Base-by-base conservation (phyloP, 2,888 invertebrate genomes). In the Agonum fuliginosum region DNA sequence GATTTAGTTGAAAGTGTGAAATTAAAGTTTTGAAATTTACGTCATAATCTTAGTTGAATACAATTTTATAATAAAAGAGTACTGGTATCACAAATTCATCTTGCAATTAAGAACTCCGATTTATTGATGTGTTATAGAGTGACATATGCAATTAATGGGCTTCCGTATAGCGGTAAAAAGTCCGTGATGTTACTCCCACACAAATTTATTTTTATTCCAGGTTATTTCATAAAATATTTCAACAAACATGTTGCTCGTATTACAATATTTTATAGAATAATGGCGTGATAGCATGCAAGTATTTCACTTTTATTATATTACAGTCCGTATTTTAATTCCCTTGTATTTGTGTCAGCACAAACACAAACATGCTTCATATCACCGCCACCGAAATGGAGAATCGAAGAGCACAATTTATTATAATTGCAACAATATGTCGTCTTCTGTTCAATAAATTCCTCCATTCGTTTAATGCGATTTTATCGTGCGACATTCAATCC, bases 151-250 rank as follows among this genome's bases (percentile, higher is more conserved):
- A n/a, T n/a, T n/a, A n/a, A n/a, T n/a, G n/a, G n/a, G n/a, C n/a
- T n/a, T n/a, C n/a, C n/a, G n/a, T n/a, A n/a, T n/a, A n/a, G n/a
- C n/a, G n/a, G n/a, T n/a, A n/a, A n/a, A n/a, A n/a, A n/a, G n/a
- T n/a, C n/a, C n/a, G n/a, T n/a, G n/a, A n/a, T n/a, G n/a, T n/a
- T n/a, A n/a, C n/a, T n/a, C n/a, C n/a, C n/a, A n/a, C n/a, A n/a
- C n/a, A n/a, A n/a, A n/a, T n/a, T n/a, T n/a, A n/a, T n/a, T n/a
- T n/a, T n/a, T n/a, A n/a, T n/a, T n/a, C n/a, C n/a, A n/a, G n/a
- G n/a, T n/a, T n/a, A n/a, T n/a, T n/a, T n/a, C n/a, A 58, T 58
- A 58, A 58, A 58, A 27, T 24, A 58, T 58, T 58, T 58, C 24
- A 58, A 58, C 54, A 58, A 58, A 58, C 27, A 24, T 58, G 14